These are phyloP conservation scores for Mamestra brassicae DNA, from an alignment of 2,888 invertebrate genomes.

Conservation along the genomic window DNA sequence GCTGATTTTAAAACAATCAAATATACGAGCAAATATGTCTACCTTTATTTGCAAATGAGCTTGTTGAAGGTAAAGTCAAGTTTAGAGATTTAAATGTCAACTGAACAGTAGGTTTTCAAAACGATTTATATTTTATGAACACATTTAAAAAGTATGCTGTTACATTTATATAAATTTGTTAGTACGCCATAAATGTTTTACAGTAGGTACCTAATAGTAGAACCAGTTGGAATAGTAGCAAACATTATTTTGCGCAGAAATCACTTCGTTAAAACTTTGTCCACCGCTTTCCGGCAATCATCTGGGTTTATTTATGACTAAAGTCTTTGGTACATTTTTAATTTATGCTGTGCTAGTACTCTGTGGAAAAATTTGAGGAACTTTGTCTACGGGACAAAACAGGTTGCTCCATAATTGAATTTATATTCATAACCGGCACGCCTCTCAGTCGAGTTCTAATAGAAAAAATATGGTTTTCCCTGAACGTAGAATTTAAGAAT, in stretches of 20 bases:
- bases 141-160: neutral
- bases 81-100: neutral
- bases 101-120: neutral
- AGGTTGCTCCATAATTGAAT: slow-evolving; percentile 48
- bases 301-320: slow-evolving; percentile 62
- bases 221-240: slow-evolving; percentile 38
- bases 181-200: slow-evolving; percentile 28
- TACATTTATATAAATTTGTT: neutral
- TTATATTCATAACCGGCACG: slow-evolving; percentile 52
- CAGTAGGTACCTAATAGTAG: slow-evolving; percentile 11
- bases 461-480: slow-evolving; percentile 26
- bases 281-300: slow-evolving; percentile 67
- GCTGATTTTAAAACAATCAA: slow-evolving; percentile 53
- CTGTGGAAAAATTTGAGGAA: slow-evolving; percentile 44
- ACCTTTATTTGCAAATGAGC: neutral
- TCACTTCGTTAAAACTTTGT: slow-evolving; percentile 81
- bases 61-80: slow-evolving; percentile 1
- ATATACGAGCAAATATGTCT: slow-evolving; percentile 2
- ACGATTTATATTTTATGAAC: neutral
- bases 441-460: slow-evolving; percentile 29
- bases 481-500: slow-evolving; percentile 10
- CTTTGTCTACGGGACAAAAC: slow-evolving; percentile 47
- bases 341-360: slow-evolving; percentile 38
- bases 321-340: slow-evolving; percentile 59
- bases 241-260: slow-evolving; percentile 65